These are phyloP conservation scores for Capreolus pygargus DNA, from an alignment of 2,113 vertebrate species.

Conservation along the genomic window DNA sequence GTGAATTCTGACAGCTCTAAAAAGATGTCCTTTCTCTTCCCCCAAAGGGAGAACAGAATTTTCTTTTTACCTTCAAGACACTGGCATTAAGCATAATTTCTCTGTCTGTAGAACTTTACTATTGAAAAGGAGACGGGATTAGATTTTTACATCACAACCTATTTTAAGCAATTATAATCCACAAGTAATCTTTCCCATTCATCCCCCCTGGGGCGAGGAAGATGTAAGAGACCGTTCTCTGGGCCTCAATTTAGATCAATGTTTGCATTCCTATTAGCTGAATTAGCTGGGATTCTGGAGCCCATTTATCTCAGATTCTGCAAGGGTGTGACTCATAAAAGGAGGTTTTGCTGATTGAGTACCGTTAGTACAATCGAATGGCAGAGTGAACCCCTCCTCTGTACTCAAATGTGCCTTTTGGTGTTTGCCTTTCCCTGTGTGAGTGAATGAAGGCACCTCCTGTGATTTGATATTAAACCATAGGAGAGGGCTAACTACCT, in stretches of 20 bases:
- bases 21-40: constrained; percentile 84
- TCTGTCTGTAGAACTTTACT: constrained; percentile 84
- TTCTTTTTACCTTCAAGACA: constrained; percentile 78
- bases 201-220: constrained; percentile 74
- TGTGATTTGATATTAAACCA: not conserved
- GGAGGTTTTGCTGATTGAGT: not conserved
- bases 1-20: constrained; percentile 86
- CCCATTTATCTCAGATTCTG: not conserved
- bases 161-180: constrained; percentile 84
- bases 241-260: constrained; percentile 73
- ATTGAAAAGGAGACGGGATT: constrained; percentile 75
- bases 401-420: rapidly evolving
- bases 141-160: constrained; percentile 80
- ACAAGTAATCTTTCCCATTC: constrained; percentile 77
- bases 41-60: constrained; percentile 80
- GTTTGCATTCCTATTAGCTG: constrained; percentile 74
- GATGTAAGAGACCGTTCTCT: constrained; percentile 63
- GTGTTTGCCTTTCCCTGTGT: not conserved
- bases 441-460: too few relatives aligned
- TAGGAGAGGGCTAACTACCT: rapidly evolving
- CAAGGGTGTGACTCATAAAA: not conserved
- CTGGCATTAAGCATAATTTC: constrained; percentile 80
- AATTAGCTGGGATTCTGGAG: constrained; percentile 69
- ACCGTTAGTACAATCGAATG: rapidly evolving
- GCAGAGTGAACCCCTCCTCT: rapidly evolving